Evolutionary conservation across 2,113 vertebrate species (phyloP), one percentile per base, ranked within the genome.

Genomic region (Charina bottae): DNA sequence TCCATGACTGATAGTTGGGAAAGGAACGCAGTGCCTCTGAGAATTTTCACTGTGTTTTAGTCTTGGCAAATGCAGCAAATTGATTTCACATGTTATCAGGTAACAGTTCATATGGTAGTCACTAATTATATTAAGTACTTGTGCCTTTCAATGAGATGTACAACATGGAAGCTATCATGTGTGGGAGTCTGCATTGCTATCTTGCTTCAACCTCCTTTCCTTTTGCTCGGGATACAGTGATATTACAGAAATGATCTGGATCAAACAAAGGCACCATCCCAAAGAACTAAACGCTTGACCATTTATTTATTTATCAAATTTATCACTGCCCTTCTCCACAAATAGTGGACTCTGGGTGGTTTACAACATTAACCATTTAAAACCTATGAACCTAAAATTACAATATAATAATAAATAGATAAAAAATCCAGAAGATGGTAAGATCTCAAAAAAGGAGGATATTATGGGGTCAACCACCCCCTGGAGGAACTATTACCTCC

Each of bases 31-130:
- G 21, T 68, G 49, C 90, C 46, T 85, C 4, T 91, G 83, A 37
- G 37, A 72, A 68, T 78, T 88, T 87, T 89, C 37, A 13, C 23
- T 64, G 19, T 91, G 54, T 56, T 93, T 13, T 1, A 37, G 86
- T 90, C 21, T 15, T 49, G 53, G 87, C 54, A 91, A 78, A 85
- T 90, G 59, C 13, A 85, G 37, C 89, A 60, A 93, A 93, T 89
- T 89, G 58, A 95, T 49, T 91, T 93, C 28, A 91, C 87, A 93
- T 49, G n/a, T 37, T 60, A 90, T 88, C 90, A 92, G 26, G 53
- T 89, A 90, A 89, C 3, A 92, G 46, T 33, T 60, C 33, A 68
- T 54, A 88, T 56, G 60, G 90, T 87, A 12, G 49, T 59, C 59
- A 62, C 6, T 92, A 93, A 46, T 28, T 83, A 60, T 12, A 86